These are phyloP conservation scores for Rhagonycha fulva DNA, from an alignment of 2,888 invertebrate genomes.

Conservation along the genomic window DNA sequence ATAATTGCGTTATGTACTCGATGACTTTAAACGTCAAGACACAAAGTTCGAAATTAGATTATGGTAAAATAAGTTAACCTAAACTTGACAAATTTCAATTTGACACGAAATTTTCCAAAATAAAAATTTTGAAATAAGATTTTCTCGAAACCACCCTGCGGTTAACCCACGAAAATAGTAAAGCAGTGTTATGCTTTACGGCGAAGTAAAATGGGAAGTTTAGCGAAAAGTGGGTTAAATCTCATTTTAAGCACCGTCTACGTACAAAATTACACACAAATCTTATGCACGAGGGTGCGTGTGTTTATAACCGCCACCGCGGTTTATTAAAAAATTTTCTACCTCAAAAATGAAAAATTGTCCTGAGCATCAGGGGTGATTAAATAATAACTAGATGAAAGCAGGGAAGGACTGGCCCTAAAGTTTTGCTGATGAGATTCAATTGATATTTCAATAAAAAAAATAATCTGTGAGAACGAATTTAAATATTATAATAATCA, in stretches of 20 bases:
- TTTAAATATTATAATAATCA: no score
- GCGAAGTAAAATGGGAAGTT: background rate
- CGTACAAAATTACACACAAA: background rate
- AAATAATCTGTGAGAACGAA: no score
- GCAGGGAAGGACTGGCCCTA: background rate
- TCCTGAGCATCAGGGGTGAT: background rate
- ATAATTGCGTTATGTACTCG: slow-evolving; percentile 40
- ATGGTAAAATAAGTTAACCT: background rate
- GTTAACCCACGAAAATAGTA: background rate
- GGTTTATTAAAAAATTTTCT: background rate
- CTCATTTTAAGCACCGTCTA: background rate
- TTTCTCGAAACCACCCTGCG: background rate
- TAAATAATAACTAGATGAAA: background rate
- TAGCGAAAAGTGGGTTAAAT: background rate
- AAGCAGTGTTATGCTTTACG: background rate
- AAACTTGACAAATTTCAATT: background rate
- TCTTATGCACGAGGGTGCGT: background rate
- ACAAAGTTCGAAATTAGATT: background rate
- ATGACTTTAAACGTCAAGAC: slow-evolving; percentile 18
- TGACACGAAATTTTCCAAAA: background rate
- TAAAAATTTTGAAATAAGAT: background rate
- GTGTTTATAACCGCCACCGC: background rate
- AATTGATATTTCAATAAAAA: no score
- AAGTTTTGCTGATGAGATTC: background rate
- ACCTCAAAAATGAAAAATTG: background rate